A percentile compares a stretch with the other conserved stretches of the same genome.
Conservation (phyloP, 1,140 invertebrate species). For the Holcopasites calliopsidis region DNA sequence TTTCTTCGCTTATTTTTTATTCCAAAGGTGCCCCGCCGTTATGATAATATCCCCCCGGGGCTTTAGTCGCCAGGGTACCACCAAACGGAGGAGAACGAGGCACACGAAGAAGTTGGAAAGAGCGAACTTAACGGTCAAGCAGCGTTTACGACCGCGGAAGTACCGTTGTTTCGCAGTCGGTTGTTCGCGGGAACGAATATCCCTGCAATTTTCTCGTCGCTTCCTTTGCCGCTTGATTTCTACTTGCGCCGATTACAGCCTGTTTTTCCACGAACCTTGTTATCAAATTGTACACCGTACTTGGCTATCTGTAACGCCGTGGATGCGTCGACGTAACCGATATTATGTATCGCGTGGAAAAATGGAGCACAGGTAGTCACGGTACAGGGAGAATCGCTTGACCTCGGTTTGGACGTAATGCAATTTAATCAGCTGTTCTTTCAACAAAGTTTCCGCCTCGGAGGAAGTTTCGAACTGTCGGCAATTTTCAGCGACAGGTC, state of each 20-base stretch:
- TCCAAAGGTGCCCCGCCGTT: background rate
- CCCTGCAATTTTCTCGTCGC: background rate
- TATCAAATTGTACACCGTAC: no score
- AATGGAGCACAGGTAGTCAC: background rate
- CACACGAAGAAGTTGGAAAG: constrained; percentile 7
- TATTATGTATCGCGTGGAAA: background rate
- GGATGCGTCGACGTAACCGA: no score
- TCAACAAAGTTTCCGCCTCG: background rate
- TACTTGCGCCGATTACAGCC: background rate
- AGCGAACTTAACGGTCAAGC: constrained; percentile 57
- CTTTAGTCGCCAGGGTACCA: background rate
- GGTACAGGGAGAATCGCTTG: background rate
- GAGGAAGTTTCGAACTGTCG: constrained; percentile 38
- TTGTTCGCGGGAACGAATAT: constrained; percentile 32
- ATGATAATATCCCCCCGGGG: constrained; percentile 15
- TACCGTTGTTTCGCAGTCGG: constrained; percentile 49
- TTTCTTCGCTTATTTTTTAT: constrained; percentile 23
- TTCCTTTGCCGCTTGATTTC: background rate
- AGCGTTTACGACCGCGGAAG: constrained; percentile 52
- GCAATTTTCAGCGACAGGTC: constrained; percentile 37
- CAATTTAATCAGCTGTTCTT: constrained; percentile 29
- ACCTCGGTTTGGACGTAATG: constrained; percentile 23
- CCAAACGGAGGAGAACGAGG: background rate
- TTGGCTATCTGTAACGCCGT: no score
- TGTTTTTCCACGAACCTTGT: background rate